Evolutionary conservation across 2,888 invertebrate species (phyloP).

Genomic region (Cordilura impudica): DNA sequence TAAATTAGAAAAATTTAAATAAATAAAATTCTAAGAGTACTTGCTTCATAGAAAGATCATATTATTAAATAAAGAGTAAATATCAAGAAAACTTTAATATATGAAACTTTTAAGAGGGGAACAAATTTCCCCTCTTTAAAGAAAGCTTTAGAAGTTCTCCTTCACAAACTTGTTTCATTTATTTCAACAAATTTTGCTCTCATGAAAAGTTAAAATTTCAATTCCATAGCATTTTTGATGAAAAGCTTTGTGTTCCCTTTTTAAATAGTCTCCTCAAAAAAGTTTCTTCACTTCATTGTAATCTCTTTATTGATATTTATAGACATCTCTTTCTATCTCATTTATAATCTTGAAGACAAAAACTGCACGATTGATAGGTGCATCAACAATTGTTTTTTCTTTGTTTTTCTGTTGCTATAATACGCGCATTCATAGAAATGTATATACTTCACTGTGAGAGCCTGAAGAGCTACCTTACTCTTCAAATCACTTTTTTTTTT

Average conservation of each 20-base stretch:
- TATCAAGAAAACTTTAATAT: constrained; percentile 1
- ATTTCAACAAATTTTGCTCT: background rate
- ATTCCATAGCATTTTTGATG: background rate
- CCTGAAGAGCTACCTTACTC: background rate
- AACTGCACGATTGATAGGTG: constrained; percentile 5
- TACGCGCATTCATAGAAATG: background rate
- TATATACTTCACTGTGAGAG: background rate
- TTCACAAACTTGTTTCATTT: constrained; percentile 2
- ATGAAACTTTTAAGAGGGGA: constrained; percentile 3
- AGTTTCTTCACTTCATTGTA: background rate
- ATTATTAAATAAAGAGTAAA: background rate
- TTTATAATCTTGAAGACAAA: background rate
- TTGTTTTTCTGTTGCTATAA: background rate
- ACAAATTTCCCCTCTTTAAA: constrained; percentile 34
- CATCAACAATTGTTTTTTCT: background rate
- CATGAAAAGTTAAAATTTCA: background rate
- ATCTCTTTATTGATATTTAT: background rate
- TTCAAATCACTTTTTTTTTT: constrained; percentile 36
- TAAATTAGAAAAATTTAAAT: background rate
- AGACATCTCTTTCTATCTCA: constrained; percentile 35
- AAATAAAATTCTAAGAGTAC: background rate
- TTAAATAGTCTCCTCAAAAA: background rate
- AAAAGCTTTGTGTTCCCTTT: constrained; percentile 30
- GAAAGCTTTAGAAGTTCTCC: constrained; percentile 16
- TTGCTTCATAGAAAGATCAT: background rate